A percentile compares a stretch with the other conserved stretches of the same genome.
Conservation (phyloP, 2,797 vertebrate species). For the Notolabrus celidotus region DNA sequence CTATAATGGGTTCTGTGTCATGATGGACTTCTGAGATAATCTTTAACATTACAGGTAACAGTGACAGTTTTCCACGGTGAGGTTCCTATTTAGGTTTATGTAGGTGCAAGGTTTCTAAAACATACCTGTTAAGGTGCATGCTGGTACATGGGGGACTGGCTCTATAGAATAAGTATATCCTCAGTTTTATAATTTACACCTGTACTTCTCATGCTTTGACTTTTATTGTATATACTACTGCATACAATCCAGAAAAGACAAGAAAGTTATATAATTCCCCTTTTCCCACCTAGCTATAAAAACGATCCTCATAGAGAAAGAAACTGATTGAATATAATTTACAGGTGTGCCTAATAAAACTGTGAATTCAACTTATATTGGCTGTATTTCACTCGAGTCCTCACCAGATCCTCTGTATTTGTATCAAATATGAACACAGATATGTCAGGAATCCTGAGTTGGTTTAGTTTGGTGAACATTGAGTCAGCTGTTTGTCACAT, state of each 20-base stretch:
- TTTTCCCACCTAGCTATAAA: too few species aligned
- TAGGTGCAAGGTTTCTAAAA: not conserved
- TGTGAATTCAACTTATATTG: not conserved
- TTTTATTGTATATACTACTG: too few species aligned
- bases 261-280: too few species aligned
- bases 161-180: not conserved
- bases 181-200: conserved; percentile 7
- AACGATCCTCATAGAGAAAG: too few species aligned
- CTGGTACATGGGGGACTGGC: not conserved
- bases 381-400: too few species aligned
- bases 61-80: not conserved
- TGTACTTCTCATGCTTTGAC: not conserved
- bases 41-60: not conserved
- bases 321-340: too few species aligned
- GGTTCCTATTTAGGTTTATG: not conserved
- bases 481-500: not conserved
- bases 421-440: too few species aligned
- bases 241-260: too few species aligned
- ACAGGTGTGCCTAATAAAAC: not conserved
- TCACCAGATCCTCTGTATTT: too few species aligned
- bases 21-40: not conserved
- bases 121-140: not conserved
- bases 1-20: conserved; percentile 1
- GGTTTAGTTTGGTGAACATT: not conserved
- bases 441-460: too few species aligned